A percentile compares a stretch with the other conserved stretches of the same genome.
Evolutionary conservation across 2,113 vertebrate species (phyloP).

Genomic region (Terrapene triunguis): DNA sequence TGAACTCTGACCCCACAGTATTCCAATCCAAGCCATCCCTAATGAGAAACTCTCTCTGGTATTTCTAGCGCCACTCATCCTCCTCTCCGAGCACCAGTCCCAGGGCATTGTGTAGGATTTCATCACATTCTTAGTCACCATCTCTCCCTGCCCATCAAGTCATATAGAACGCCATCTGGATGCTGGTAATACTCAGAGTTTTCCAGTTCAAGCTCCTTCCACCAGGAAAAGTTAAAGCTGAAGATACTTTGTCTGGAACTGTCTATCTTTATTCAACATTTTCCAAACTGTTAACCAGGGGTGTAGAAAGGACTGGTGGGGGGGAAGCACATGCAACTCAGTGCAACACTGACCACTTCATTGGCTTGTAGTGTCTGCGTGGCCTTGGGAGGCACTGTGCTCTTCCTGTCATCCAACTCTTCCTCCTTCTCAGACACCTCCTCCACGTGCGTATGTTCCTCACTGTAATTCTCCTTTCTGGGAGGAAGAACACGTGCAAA

Average conservation of each 20-base stretch:
- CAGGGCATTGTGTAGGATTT: not conserved
- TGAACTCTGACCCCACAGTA: not conserved
- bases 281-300: not conserved
- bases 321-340: not conserved
- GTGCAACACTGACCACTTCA: conserved; percentile 84
- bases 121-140: not conserved
- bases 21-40: not conserved
- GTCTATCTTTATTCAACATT: not conserved
- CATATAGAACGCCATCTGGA: not conserved
- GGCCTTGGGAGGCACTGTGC: conserved; percentile 66
- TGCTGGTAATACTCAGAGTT: not conserved
- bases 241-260: not conserved
- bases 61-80: not conserved
- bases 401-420: conserved; percentile 82
- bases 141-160: not conserved
- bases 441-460: conserved; percentile 72
- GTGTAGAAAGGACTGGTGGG: not conserved
- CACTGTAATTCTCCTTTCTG: conserved; percentile 81
- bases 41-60: not conserved
- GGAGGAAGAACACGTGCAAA: conserved; percentile 81
- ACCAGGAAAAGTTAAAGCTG: not conserved
- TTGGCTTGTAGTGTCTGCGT: conserved; percentile 81
- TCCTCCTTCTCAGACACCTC: conserved; percentile 76
- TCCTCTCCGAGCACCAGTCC: not conserved
- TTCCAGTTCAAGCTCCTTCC: not conserved